Evolutionary conservation across 37 sponge, comb jelly and placozoan genomes (phyloP).

Genomic region (Diacarnus erythraeanus): DNA sequence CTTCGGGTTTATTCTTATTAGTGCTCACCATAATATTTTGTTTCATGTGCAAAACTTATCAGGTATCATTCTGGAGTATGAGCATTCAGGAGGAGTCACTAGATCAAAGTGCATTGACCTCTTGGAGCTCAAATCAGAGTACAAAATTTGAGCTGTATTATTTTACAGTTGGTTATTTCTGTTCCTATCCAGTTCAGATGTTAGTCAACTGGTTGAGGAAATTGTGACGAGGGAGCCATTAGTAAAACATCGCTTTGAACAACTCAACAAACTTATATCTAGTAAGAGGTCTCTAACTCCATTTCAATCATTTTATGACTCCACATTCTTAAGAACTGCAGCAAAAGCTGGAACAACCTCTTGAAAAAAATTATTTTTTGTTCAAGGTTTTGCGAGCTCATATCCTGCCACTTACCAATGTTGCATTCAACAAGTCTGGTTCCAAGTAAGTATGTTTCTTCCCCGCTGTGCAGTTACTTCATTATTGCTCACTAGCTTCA

Average conservation of each 20-base stretch:
- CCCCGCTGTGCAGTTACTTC: too few species aligned
- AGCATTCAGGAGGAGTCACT: slow-evolving; percentile 69
- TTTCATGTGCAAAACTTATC: background rate
- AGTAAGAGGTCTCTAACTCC: slow-evolving; percentile 24
- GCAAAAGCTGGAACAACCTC: slow-evolving; percentile 47
- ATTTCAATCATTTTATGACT: background rate
- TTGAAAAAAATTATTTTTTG: slow-evolving; percentile 63
- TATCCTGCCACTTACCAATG: slow-evolving; percentile 92
- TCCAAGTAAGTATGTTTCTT: slow-evolving; percentile 58
- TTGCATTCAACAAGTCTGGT: slow-evolving; percentile 96
- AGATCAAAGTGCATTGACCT: slow-evolving; percentile 85
- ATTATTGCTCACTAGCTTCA: too few species aligned
- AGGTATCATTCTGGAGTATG: slow-evolving; percentile 96
- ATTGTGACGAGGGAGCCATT: slow-evolving; percentile 77
- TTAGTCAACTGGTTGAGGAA: slow-evolving; percentile 66
- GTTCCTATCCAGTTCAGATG: slow-evolving; percentile 47
- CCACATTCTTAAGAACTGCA: slow-evolving; percentile 62
- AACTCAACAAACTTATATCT: slow-evolving; percentile 66
- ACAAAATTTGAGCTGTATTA: slow-evolving; percentile 1
- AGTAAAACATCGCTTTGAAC: slow-evolving; percentile 68
- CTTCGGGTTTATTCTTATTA: background rate
- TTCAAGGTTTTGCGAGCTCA: slow-evolving; percentile 91
- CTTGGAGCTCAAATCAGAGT: slow-evolving; percentile 81
- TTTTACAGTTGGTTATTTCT: background rate
- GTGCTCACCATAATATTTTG: background rate